Percentiles rank a stretch among this genome's conserved stretches.
Evolutionary conservation across 2,113 vertebrate species (phyloP).

Genomic region (Lanius collurio): DNA sequence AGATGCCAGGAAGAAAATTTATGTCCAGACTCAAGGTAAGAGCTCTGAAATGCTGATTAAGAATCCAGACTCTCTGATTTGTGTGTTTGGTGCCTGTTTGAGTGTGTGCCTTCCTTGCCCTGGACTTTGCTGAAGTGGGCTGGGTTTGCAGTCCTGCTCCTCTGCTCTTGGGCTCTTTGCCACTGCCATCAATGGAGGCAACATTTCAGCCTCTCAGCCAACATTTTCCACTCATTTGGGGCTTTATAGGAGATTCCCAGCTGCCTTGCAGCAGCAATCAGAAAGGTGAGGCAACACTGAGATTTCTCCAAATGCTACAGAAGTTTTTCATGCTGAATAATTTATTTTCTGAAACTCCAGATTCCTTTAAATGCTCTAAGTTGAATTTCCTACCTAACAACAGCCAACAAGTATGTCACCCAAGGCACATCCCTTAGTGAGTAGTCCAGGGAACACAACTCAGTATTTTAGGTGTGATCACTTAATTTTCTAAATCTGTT

Average conservation of each 20-base stretch:
- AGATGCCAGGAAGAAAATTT: constrained; percentile 81
- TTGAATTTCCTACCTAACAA: not conserved
- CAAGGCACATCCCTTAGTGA: not conserved
- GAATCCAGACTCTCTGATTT: fast-evolving
- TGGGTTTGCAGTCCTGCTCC: not conserved
- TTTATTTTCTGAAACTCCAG: not conserved
- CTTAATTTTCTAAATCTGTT: not conserved
- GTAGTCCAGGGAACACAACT: not conserved
- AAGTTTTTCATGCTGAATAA: not conserved
- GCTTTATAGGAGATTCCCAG: not conserved
- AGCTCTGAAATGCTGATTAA: not conserved
- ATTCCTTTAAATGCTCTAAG: not conserved
- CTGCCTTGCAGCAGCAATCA: not conserved
- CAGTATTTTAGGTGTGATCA: not conserved
- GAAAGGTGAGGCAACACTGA: fast-evolving
- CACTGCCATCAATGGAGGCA: fast-evolving
- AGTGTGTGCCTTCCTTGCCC: not conserved
- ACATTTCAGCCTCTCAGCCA: not conserved
- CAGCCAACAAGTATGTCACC: not conserved
- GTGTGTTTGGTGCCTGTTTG: not conserved
- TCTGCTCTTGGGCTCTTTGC: not conserved
- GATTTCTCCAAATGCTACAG: not conserved
- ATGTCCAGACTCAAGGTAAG: constrained; percentile 92
- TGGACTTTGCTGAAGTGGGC: not conserved
- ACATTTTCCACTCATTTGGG: not conserved